Percentiles rank a stretch among this genome's conserved stretches.
phyloP scores from a whole-genome alignment of 2,888 invertebrate genomes.

The Nomada goodeniana region DNA sequence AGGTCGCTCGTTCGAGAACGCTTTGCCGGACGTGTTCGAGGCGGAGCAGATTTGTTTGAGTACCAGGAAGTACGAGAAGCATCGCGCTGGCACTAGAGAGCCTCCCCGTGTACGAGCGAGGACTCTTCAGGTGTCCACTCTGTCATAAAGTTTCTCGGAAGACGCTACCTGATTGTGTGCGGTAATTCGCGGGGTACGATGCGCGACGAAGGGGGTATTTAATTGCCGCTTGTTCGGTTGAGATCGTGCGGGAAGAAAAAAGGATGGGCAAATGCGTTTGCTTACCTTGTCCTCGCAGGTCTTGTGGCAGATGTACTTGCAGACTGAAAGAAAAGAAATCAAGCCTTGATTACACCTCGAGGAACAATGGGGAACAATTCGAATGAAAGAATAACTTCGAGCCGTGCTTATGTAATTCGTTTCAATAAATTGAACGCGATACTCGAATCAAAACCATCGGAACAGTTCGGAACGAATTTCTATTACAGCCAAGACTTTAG shows the following conservation, averaged over 20 bases:
- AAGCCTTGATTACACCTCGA: background rate
- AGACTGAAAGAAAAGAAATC: conserved; percentile 87
- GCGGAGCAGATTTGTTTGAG: conserved; percentile 63
- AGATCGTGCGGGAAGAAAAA: background rate
- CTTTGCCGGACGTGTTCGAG: conserved; percentile 48
- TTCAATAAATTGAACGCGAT: too few species aligned
- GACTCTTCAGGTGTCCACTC: conserved; percentile 61
- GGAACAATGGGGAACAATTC: background rate
- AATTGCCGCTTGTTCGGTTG: conserved; percentile 47
- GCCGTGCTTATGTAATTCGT: too few species aligned
- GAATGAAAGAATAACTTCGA: too few species aligned
- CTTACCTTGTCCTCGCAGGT: conserved; percentile 92
- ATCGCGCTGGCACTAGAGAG: conserved; percentile 34
- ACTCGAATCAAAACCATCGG: too few species aligned
- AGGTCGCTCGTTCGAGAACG: conserved; percentile 19
- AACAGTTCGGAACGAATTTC: background rate
- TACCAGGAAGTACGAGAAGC: conserved; percentile 63
- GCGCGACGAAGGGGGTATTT: conserved; percentile 19
- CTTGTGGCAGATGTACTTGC: conserved; percentile 93
- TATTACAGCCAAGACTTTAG: background rate
- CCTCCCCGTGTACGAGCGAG: conserved; percentile 59
- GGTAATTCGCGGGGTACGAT: conserved; percentile 52
- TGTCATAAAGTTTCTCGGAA: conserved; percentile 66
- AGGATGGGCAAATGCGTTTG: background rate
- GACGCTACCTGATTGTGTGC: conserved; percentile 48